Evolutionary conservation across 2,888 invertebrate species (phyloP).

Genomic region (Cephus rjabovi): DNA sequence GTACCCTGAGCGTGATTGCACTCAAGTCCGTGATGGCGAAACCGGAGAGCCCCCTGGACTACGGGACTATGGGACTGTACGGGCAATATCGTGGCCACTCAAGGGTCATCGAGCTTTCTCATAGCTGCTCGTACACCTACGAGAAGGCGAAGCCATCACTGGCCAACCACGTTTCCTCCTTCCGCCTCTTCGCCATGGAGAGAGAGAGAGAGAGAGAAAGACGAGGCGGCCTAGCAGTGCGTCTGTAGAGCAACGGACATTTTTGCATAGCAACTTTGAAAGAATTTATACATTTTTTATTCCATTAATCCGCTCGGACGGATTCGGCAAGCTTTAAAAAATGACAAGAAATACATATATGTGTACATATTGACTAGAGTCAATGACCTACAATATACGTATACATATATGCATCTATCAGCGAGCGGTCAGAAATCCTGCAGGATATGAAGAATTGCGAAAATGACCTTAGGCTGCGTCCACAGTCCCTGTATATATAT

Average conservation of each 20-base stretch:
- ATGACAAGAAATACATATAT: background rate
- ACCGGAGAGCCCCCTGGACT: constrained; percentile 12
- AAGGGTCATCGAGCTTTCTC: constrained; percentile 65
- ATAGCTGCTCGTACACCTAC: constrained; percentile 50
- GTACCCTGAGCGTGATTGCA: constrained; percentile 58
- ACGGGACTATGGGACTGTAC: constrained; percentile 43
- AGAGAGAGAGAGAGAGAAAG: background rate
- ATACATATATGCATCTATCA: background rate
- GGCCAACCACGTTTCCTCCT: constrained; percentile 41
- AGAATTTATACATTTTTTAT: background rate
- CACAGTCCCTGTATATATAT: background rate
- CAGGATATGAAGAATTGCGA: no score
- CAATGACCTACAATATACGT: background rate
- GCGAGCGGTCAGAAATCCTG: background rate
- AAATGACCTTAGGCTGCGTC: background rate
- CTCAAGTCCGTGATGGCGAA: constrained; percentile 53
- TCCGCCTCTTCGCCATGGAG: constrained; percentile 19
- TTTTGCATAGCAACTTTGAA: background rate
- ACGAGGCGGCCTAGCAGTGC: background rate
- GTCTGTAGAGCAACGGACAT: background rate
- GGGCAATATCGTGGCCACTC: constrained; percentile 65
- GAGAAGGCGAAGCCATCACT: constrained; percentile 39
- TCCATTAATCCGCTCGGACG: background rate
- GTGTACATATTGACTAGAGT: background rate
- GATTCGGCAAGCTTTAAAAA: background rate